phyloP scores from a whole-genome alignment of 2,888 invertebrate species.

The Nephrocerus scutellatus region DNA sequence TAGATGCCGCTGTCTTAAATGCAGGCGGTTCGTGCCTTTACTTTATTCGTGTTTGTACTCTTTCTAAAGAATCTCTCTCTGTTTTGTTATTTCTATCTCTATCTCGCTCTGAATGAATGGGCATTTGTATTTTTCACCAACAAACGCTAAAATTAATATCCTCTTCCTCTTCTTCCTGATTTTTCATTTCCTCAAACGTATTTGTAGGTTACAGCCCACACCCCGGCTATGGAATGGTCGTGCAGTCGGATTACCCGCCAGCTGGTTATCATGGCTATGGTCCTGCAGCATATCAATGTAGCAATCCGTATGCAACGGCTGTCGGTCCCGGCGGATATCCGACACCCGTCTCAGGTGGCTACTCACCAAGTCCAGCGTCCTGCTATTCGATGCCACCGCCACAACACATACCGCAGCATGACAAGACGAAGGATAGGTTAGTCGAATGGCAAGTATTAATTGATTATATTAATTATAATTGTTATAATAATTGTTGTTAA shows the following conservation, averaged over 20 bases:
- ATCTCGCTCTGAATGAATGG: too few species aligned
- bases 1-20: too few species aligned
- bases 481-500: too few species aligned
- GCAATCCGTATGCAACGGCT: conserved; percentile 48
- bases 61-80: too few species aligned
- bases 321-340: conserved; percentile 55
- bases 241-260: conserved; percentile 73
- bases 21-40: too few species aligned
- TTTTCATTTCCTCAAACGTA: conserved; percentile 6
- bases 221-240: conserved; percentile 74
- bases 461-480: too few species aligned
- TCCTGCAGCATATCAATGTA: conserved; percentile 55
- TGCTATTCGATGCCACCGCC: conserved; percentile 87
- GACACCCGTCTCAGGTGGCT: conserved; percentile 62
- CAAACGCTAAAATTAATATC: too few species aligned
- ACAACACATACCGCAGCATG: conserved; percentile 67
- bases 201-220: conserved; percentile 75
- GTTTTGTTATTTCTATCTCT: too few species aligned
- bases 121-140: conserved; percentile 1
- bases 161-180: neutral
- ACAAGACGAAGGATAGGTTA: conserved; percentile 56
- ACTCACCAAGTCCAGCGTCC: conserved; percentile 59
- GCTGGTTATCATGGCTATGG: conserved; percentile 66
- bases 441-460: conserved; percentile 34
- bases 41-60: too few species aligned